Evolutionary conservation across 2,113 vertebrate species (phyloP), one percentile per base, ranked within the genome.

Genomic region (Atractosteus spatula): DNA sequence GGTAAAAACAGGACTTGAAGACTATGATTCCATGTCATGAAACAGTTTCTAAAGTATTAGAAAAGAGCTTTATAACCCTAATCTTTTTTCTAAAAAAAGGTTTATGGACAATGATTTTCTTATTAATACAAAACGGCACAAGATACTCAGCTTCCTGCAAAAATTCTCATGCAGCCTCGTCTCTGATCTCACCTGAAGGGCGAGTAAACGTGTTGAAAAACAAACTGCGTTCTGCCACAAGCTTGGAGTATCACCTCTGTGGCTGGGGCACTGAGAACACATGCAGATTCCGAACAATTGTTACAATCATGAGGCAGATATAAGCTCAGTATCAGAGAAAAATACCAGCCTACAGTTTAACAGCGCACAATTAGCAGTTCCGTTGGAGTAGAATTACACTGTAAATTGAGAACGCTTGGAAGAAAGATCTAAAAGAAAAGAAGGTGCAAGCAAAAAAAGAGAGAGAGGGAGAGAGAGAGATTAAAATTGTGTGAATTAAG

Each of bases 401-500:
- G 85, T 87, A 92, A 92, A 90, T 88, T 78, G 86, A 90, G 88
- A 89, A 85, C 76, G 80, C 74, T 62, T 17, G 77, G 66, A 87
- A 86, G 90, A 89, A 91, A 86, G 84, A 83, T 79, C 75, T 82
- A 82, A 79, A 75, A 83, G 81, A 83, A 82, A 76, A 78, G 78
- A 41, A 76, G 77, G 70, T 84, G 81, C 71, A 85, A 82, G 76
- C 57, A 73, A 87, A 83, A 45, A 78, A 78, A 79, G 82, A 76
- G 78, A 84, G 82, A 83, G 83, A 84, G 84, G 83, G 82, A 84
- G 66, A 41, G 29, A 41, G 29, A 82, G 87, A 90, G 90, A 90
- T 92, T 92, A 89, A 92, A 93, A 92, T 91, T 86, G 88, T 91
- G 89, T 91, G 87, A 92, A 92, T 90, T 88, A 86, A 91, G 86